Conservation (phyloP, 2,888 invertebrate genomes). For the Stenoptilia bipunctidactyla region DNA sequence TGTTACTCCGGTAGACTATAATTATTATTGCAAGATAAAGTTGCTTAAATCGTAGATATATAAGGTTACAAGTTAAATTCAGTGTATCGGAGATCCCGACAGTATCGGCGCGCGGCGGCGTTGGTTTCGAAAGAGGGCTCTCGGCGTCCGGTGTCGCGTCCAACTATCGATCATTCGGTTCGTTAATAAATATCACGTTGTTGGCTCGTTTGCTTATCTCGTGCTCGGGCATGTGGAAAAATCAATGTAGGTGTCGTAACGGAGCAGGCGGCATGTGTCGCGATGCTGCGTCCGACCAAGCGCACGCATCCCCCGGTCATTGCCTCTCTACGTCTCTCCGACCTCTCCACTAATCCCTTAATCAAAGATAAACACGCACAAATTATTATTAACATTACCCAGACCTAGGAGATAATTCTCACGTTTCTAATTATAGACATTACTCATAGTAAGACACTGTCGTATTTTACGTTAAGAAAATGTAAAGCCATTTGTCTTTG, state of each 20-base stretch:
- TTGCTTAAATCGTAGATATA: conserved; percentile 27
- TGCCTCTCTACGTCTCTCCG: neutral
- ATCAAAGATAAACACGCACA: conserved; percentile 35
- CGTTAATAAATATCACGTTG: conserved; percentile 71
- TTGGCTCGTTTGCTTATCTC: conserved; percentile 64
- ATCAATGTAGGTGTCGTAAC: conserved; percentile 71
- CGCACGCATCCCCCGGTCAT: conserved; percentile 25
- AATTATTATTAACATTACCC: conserved; percentile 16
- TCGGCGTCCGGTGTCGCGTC: conserved; percentile 63
- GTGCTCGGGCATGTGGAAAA: conserved; percentile 69
- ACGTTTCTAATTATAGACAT: neutral
- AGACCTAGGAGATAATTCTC: neutral
- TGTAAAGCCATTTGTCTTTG: neutral
- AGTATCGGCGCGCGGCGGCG: conserved; percentile 28
- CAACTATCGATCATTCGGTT: conserved; percentile 72
- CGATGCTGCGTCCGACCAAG: conserved; percentile 49
- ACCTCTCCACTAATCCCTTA: conserved; percentile 40
- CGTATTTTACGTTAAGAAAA: neutral
- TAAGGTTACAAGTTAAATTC: conserved; percentile 37
- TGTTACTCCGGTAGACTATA: too few species aligned
- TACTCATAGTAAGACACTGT: neutral
- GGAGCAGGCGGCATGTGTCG: conserved; percentile 60
- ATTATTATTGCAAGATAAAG: too few species aligned
- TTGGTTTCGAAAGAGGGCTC: conserved; percentile 61
- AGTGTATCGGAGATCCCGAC: conserved; percentile 32